Evolutionary conservation across 2,113 vertebrate species (phyloP).

Genomic region (Propithecus coquereli): DNA sequence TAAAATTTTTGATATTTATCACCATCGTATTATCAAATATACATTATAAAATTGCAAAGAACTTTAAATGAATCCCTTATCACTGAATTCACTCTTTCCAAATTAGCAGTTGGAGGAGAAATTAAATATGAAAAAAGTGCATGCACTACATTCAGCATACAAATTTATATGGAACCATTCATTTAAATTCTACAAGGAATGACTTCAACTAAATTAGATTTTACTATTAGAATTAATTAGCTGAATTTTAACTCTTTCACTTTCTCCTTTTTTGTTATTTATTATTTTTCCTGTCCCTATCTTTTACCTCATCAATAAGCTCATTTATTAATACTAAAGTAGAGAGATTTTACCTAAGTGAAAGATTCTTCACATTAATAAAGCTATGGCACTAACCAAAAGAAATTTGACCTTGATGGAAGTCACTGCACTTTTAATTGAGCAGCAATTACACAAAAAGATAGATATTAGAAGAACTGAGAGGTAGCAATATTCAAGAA

Average conservation of each 20-base stretch:
- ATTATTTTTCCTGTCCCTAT: background rate
- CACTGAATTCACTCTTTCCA: background rate
- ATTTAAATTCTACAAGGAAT: background rate
- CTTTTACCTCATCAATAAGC: background rate
- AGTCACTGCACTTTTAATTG: background rate
- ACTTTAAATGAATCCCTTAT: background rate
- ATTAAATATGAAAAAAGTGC: background rate
- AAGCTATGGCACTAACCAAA: background rate
- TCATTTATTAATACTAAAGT: background rate
- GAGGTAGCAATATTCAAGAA: background rate
- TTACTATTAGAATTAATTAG: background rate
- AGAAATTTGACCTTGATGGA: background rate
- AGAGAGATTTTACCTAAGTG: background rate
- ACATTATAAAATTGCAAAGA: background rate
- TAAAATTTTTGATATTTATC: background rate
- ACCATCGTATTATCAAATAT: background rate
- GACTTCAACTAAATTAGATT: background rate
- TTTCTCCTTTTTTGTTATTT: background rate
- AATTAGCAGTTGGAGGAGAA: background rate
- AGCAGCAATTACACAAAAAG: background rate
- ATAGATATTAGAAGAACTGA: background rate
- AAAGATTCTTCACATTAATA: background rate
- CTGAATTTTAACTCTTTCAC: background rate
- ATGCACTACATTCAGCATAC: background rate
- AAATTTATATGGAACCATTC: background rate